Conservation (phyloP, 2,797 vertebrate species). For the Limosa lapponica region DNA sequence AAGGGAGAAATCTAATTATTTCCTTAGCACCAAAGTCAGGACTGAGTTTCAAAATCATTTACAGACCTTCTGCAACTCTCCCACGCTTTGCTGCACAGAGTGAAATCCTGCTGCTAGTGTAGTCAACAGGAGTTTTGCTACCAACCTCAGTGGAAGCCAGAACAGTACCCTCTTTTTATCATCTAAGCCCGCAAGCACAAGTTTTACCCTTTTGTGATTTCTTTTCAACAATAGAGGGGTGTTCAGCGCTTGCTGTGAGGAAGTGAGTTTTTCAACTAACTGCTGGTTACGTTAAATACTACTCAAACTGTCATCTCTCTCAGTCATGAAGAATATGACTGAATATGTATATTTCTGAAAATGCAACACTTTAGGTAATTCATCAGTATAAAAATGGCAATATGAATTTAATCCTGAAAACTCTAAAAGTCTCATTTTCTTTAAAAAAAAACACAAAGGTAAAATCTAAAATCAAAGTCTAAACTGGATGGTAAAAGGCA, state of each 20-base stretch:
- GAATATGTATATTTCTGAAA: not conserved
- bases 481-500: not conserved
- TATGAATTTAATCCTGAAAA: not conserved
- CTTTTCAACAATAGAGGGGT: not conserved
- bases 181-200: not conserved
- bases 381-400: not conserved
- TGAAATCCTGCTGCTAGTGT: not conserved
- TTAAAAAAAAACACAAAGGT: conserved; percentile 31
- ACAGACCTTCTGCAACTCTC: not conserved
- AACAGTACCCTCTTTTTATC: not conserved
- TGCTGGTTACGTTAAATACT: not conserved
- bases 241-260: not conserved
- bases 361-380: conserved; percentile 2
- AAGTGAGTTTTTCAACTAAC: not conserved
- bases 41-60: not conserved
- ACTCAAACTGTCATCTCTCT: not conserved
- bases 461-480: conserved; percentile 19
- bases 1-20: not conserved
- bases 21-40: not conserved
- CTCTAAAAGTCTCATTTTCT: not conserved
- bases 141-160: not conserved
- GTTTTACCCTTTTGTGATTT: not conserved
- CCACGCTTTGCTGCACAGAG: not conserved
- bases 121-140: not conserved
- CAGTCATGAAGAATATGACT: not conserved